Conservation (phyloP, 2,888 invertebrate genomes). For the Athetis lepigone region DNA sequence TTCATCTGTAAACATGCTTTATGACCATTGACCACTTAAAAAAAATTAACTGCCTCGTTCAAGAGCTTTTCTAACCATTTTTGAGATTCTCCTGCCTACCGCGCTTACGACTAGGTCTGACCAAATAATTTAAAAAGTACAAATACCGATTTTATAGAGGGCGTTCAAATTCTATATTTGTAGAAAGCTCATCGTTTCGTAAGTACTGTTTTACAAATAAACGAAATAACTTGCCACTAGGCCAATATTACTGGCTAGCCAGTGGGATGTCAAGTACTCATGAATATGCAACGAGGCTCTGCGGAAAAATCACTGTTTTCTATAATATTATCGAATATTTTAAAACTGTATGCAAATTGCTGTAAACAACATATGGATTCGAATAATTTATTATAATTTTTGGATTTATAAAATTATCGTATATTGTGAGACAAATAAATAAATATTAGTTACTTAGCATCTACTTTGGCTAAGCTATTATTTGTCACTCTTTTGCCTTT, state of each 20-base stretch:
- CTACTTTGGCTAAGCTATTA: too few species aligned
- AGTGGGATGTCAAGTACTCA: slow-evolving; percentile 30
- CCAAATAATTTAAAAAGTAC: slow-evolving; percentile 46
- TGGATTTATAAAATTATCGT: neutral
- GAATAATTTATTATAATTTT: neutral
- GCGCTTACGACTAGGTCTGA: slow-evolving; percentile 1
- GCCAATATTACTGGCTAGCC: slow-evolving; percentile 20
- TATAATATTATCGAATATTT: neutral
- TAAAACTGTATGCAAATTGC: slow-evolving; percentile 2
- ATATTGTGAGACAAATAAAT: slow-evolving; percentile 5
- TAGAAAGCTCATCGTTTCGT: slow-evolving; percentile 62
- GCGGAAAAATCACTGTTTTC: slow-evolving; percentile 26
- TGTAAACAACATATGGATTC: neutral
- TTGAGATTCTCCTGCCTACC: neutral
- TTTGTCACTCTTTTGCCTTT: too few species aligned
- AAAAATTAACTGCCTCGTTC: too few species aligned
- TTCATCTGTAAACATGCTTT: slow-evolving; percentile 6
- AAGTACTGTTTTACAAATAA: slow-evolving; percentile 46
- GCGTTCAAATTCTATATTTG: slow-evolving; percentile 65
- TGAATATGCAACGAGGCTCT: slow-evolving; percentile 51
- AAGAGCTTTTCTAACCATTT: too few species aligned
- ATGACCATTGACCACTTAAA: slow-evolving; percentile 4
- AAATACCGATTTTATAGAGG: slow-evolving; percentile 46
- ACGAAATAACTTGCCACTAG: slow-evolving; percentile 37
- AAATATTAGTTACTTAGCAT: too few species aligned